Conservation (phyloP, 2,797 vertebrate species). For the Neosalanx taihuensis region DNA sequence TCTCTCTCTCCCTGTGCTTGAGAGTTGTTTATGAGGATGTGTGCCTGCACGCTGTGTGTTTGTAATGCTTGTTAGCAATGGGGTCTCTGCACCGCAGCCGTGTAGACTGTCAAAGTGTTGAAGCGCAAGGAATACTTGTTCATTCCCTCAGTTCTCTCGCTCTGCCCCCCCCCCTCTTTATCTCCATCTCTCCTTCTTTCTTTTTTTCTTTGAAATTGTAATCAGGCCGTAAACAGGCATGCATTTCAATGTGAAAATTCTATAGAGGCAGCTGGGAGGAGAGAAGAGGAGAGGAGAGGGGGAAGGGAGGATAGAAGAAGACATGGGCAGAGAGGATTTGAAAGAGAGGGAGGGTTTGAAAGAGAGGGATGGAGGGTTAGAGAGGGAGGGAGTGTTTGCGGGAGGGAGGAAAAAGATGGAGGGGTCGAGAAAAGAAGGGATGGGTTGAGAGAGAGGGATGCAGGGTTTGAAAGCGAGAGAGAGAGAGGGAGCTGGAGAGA, state of each 20-base stretch:
- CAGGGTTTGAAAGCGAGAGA: constrained; percentile 10
- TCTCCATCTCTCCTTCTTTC: constrained; percentile 43
- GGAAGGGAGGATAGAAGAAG: constrained; percentile 4
- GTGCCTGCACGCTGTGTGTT: constrained; percentile 40
- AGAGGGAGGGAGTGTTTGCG: neutral
- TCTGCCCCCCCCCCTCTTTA: constrained; percentile 2
- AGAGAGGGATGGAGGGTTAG: constrained; percentile 4
- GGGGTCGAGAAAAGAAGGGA: constrained; percentile 1
- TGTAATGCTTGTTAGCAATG: constrained; percentile 52
- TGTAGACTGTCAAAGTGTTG: constrained; percentile 58
- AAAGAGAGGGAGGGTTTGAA: constrained; percentile 18
- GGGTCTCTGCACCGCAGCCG: constrained; percentile 49
- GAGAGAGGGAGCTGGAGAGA: neutral
- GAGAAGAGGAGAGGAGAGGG: constrained; percentile 10
- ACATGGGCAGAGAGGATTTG: neutral
- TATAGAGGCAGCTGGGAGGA: constrained; percentile 39
- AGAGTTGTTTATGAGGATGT: constrained; percentile 7
- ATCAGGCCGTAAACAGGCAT: constrained; percentile 56
- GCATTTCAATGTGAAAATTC: constrained; percentile 59
- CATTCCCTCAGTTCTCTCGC: neutral
- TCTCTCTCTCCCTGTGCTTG: neutral
- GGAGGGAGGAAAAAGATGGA: neutral
- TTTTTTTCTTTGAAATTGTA: constrained; percentile 57
- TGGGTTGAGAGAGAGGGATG: constrained; percentile 16
- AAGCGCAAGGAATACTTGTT: constrained; percentile 49